Base-by-base conservation (phyloP, 2,797 vertebrate species). In the Crenichthys baileyi region DNA sequence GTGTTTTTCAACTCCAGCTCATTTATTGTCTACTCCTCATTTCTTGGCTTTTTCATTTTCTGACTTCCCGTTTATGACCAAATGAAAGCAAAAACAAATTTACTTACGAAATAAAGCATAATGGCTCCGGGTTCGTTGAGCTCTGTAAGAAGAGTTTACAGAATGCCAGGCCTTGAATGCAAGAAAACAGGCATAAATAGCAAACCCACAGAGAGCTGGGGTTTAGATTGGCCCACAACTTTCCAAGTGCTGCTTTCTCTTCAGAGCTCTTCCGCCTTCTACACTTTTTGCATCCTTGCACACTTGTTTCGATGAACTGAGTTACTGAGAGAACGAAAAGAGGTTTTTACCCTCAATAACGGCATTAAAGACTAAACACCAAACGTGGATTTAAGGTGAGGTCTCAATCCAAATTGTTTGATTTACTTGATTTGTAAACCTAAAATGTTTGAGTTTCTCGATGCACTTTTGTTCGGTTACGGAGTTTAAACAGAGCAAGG, bases 261-360 rank as follows among this genome's bases (percentile, higher is more conserved):
- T 85, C n/a, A 67, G 9, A 39, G 68, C 67, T 86, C 83, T 91
- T 93, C 87, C 88, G 91, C 84, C 77, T 91, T 88, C 72, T 73
- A 1, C 78, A 24, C 11, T 50, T 80, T 73, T 46, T 83, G 61
- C 65, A 75, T 86, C 75, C 74, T 83, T 86, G 50, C 12, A 41
- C 29, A 74, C 46, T 72, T 73, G 60, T 74, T 82, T n/a, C 8
- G 46, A 41, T 76, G 76, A 84, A 41, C 72, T 72, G 58, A 86
- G 73, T 76, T 51, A 36, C 58, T 7, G 41, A 70, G 71, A 81
- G 71, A 79, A 85, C 73, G 11, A 73, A 13, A 51, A 76, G 71
- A 73, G 41, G 56, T 31, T 85, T 80, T 72, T 39, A 13, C 63
- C 50, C 79, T 71, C 24, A 39, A 0, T 68, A 83, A 79, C 24